Conservation (phyloP, 2,113 vertebrate genomes). For the Patagioenas fasciata region DNA sequence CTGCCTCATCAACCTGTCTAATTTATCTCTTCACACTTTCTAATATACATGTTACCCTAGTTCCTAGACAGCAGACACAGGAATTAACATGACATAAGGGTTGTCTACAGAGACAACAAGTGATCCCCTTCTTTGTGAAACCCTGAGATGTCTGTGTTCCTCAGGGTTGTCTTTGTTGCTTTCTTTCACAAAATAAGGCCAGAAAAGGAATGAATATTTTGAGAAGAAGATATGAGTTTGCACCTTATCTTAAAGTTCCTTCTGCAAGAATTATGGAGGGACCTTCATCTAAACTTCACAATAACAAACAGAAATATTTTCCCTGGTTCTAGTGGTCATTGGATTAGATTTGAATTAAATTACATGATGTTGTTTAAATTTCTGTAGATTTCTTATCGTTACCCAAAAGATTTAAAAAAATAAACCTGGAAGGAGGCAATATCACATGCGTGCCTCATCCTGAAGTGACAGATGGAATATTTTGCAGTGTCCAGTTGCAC, state of each 20-base stretch:
- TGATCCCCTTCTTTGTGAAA: background rate
- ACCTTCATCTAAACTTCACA: background rate
- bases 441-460: background rate
- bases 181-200: background rate
- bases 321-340: rapidly evolving
- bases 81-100: background rate
- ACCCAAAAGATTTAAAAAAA: background rate
- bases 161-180: background rate
- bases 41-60: background rate
- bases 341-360: background rate
- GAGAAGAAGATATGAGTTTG: background rate
- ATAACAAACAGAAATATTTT: background rate
- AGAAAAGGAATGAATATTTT: background rate
- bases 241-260: background rate
- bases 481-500: conserved; percentile 63
- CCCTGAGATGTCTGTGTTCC: background rate
- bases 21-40: background rate
- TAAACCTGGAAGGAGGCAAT: background rate
- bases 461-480: conserved; percentile 49
- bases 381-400: background rate
- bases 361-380: background rate
- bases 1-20: background rate
- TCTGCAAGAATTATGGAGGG: background rate
- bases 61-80: background rate
- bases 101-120: background rate